A percentile compares a stretch with the other conserved stretches of the same genome.
Conservation (phyloP, 2,888 invertebrate genomes). For the Nomada lathburiana region DNA sequence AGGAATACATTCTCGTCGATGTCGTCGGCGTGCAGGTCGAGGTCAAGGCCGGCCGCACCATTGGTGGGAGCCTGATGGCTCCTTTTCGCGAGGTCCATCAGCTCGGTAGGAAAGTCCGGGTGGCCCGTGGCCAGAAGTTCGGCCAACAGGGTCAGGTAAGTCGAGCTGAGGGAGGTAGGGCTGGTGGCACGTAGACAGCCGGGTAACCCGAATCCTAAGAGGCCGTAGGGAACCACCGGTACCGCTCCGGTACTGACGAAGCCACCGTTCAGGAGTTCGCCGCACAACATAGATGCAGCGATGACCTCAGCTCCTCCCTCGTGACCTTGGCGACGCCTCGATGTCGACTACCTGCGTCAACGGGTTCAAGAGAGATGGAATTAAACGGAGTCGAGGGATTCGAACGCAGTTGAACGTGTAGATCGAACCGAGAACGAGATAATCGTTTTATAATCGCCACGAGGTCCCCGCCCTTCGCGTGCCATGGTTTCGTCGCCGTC, state of each 20-base stretch:
- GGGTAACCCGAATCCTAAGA: constrained; percentile 82
- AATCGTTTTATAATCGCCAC: constrained; percentile 22
- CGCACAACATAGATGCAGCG: constrained; percentile 84
- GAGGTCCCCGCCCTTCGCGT: not conserved
- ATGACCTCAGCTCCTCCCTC: constrained; percentile 75
- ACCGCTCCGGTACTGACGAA: constrained; percentile 84
- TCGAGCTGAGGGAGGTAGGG: constrained; percentile 78
- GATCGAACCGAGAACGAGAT: constrained; percentile 5
- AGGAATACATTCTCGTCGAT: constrained; percentile 82
- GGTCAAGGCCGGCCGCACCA: constrained; percentile 76
- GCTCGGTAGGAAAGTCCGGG: constrained; percentile 68
- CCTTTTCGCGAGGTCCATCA: constrained; percentile 76
- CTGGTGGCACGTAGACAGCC: constrained; percentile 82
- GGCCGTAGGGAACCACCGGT: constrained; percentile 82
- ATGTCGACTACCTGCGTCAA: constrained; percentile 64
- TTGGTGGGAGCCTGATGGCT: constrained; percentile 72
- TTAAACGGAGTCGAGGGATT: constrained; percentile 43
- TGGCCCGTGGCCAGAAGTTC: constrained; percentile 80
- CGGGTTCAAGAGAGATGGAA: constrained; percentile 53
- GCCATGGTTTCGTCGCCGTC: not conserved
- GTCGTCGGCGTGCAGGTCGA: constrained; percentile 77
- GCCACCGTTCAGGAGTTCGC: constrained; percentile 84
- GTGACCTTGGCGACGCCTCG: constrained; percentile 72
- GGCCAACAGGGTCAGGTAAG: constrained; percentile 81
- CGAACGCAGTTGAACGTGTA: not conserved